phyloP scores from a whole-genome alignment of 2,797 vertebrate genomes.

The Channallabes apus region DNA sequence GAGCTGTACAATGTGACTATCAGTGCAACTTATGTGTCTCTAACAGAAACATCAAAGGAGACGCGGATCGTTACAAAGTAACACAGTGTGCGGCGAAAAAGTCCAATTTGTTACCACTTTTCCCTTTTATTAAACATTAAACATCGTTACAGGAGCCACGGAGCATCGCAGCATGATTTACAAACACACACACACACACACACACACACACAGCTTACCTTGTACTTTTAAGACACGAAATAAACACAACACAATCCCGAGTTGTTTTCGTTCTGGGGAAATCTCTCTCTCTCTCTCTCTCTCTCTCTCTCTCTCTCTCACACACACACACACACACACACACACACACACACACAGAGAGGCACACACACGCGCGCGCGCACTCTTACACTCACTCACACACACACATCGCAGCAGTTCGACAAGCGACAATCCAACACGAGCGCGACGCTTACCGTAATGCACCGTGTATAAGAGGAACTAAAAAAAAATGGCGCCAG shows the following conservation, averaged over 20 bases:
- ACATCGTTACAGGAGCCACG: neutral
- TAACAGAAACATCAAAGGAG: too few species aligned
- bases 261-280: neutral
- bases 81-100: neutral
- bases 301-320: too few species aligned
- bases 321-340: too few species aligned
- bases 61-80: neutral
- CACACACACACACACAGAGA: too few species aligned
- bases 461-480: neutral
- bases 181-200: neutral
- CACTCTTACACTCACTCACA: too few species aligned
- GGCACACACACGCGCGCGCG: too few species aligned
- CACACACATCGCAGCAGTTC: conserved; percentile 19
- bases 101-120: neutral
- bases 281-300: too few species aligned
- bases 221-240: neutral
- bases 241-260: neutral
- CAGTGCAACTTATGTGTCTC: neutral
- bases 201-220: conserved; percentile 23
- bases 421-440: conserved; percentile 36
- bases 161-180: too few species aligned
- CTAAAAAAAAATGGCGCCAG: neutral
- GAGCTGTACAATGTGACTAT: neutral
- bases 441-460: conserved; percentile 47
- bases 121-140: neutral